Percentiles rank a stretch among this genome's conserved stretches.
These are phyloP conservation scores for Thalpophila matura DNA, from an alignment of 2,888 invertebrate genomes.

Conservation along the genomic window DNA sequence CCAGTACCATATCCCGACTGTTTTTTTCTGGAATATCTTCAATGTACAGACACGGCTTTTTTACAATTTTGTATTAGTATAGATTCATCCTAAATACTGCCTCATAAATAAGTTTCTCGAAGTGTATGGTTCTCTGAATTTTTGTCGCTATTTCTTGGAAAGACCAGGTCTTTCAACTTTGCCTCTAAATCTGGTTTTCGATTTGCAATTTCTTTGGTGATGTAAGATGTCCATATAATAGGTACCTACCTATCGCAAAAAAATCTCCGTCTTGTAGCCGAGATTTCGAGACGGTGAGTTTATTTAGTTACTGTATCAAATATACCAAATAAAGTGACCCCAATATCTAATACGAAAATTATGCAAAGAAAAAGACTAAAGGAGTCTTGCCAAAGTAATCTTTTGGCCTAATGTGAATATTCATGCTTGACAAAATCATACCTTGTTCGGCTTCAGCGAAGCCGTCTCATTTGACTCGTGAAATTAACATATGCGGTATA, in stretches of 20 bases:
- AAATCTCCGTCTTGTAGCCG: neutral
- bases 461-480: constrained; percentile 45
- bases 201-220: too few species aligned
- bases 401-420: constrained; percentile 41
- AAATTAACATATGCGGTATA: constrained; percentile 52
- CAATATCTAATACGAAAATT: constrained; percentile 11
- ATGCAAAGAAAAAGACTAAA: constrained; percentile 18
- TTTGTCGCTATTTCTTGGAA: too few species aligned
- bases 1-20: too few species aligned
- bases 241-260: too few species aligned
- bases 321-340: neutral
- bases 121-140: neutral
- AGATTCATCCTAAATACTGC: neutral
- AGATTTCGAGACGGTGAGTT: neutral
- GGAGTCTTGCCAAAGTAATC: constrained; percentile 29
- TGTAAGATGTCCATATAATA: too few species aligned
- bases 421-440: constrained; percentile 34
- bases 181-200: too few species aligned
- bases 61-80: too few species aligned
- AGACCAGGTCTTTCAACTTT: neutral
- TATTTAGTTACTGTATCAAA: neutral
- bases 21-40: too few species aligned
- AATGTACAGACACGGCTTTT: too few species aligned
- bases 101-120: neutral
- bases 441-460: constrained; percentile 18